phyloP scores from a whole-genome alignment of 2,113 vertebrate genomes.

The Mionectes macconnelli region DNA sequence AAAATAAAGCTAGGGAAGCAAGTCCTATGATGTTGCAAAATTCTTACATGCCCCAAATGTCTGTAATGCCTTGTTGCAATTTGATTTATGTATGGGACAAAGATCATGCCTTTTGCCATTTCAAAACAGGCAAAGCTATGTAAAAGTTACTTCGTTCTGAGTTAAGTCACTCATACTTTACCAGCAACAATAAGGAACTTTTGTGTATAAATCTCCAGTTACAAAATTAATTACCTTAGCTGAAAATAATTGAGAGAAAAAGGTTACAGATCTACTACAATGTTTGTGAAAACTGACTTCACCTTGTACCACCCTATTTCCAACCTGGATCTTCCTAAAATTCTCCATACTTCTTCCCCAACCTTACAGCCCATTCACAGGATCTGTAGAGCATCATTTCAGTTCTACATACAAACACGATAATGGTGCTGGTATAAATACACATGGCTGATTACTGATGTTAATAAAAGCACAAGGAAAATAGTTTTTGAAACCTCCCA shows the following conservation, averaged over 20 bases:
- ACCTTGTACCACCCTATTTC: background rate
- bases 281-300: background rate
- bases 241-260: background rate
- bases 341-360: background rate
- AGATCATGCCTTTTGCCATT: background rate
- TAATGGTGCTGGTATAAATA: background rate
- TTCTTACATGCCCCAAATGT: background rate
- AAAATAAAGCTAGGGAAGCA: background rate
- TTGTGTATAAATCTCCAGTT: background rate
- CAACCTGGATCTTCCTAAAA: background rate
- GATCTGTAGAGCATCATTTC: background rate
- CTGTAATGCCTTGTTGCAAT: background rate
- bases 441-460: background rate
- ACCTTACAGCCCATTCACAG: background rate
- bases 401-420: background rate
- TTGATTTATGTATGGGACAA: background rate
- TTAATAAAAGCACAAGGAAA: background rate
- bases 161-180: background rate
- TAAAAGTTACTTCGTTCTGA: background rate
- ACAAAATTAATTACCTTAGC: background rate
- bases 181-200: background rate
- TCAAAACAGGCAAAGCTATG: background rate
- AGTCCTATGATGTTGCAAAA: background rate
- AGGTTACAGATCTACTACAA: background rate
- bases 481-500: background rate